phyloP scores from a whole-genome alignment of 2,888 invertebrate genomes.

The Incurvaria masculella region DNA sequence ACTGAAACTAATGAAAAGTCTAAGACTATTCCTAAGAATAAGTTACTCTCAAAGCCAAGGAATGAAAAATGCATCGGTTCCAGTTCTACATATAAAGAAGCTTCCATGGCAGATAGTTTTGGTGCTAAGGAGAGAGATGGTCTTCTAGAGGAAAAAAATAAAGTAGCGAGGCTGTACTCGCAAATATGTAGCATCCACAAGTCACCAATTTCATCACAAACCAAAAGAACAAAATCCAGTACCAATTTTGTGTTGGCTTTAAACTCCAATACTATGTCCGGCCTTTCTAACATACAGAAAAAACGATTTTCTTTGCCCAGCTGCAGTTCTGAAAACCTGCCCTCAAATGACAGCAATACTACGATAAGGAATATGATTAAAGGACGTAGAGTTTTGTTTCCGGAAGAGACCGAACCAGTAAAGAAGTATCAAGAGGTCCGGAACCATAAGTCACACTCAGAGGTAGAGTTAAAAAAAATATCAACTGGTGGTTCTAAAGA shows the following conservation, averaged over 20 bases:
- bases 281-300: slow-evolving; percentile 29
- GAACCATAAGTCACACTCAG: neutral
- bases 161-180: too few species aligned
- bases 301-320: slow-evolving; percentile 38
- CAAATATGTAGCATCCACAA: too few species aligned
- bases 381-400: slow-evolving; percentile 24
- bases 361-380: slow-evolving; percentile 42
- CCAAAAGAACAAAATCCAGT: too few species aligned
- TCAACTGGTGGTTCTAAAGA: slow-evolving; percentile 10
- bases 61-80: too few species aligned
- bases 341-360: slow-evolving; percentile 32
- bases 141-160: too few species aligned
- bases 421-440: neutral
- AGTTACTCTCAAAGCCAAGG: too few species aligned
- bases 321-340: slow-evolving; percentile 35
- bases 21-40: too few species aligned
- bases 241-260: slow-evolving; percentile 40
- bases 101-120: too few species aligned
- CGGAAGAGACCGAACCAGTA: slow-evolving; percentile 19
- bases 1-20: too few species aligned
- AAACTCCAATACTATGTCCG: slow-evolving; percentile 44
- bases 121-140: too few species aligned
- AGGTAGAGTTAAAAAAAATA: slow-evolving; percentile 22
- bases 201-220: too few species aligned
- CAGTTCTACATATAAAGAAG: too few species aligned